Evolutionary conservation across 2,888 invertebrate species (phyloP).

Genomic region (Hedychridium roseum): DNA sequence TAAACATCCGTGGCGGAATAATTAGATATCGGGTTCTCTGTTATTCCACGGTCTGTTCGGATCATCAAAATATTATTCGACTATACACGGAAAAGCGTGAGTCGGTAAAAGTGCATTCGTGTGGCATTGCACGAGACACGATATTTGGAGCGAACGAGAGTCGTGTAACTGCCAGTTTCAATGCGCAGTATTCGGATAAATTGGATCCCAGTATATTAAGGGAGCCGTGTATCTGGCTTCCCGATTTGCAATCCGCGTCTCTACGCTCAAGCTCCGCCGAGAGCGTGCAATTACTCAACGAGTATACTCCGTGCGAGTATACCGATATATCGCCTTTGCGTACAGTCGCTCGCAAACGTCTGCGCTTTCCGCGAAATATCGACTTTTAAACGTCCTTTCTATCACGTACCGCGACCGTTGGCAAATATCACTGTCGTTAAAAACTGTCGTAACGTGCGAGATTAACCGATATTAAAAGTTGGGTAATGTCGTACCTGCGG

Average conservation of each 20-base stretch:
- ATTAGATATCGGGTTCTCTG: too few relatives aligned
- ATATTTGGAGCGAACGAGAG: conserved; percentile 33
- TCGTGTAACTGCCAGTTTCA: conserved; percentile 34
- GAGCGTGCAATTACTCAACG: conserved; percentile 23
- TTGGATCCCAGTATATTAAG: conserved; percentile 36
- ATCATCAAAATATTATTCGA: too few relatives aligned
- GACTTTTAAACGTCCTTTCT: too few relatives aligned
- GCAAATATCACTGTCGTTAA: too few relatives aligned
- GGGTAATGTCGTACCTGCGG: too few relatives aligned
- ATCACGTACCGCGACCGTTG: too few relatives aligned
- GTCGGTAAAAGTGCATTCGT: conserved; percentile 13
- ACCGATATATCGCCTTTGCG: not conserved
- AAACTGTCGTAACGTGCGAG: too few relatives aligned
- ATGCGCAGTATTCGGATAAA: conserved; percentile 37
- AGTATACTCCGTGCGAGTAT: conserved; percentile 6
- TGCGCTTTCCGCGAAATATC: too few relatives aligned
- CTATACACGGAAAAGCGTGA: too few relatives aligned
- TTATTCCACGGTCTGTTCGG: too few relatives aligned
- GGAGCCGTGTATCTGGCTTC: conserved; percentile 30
- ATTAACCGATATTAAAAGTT: too few relatives aligned
- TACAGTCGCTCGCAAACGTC: not conserved
- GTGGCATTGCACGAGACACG: conserved; percentile 19
- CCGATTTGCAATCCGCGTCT: conserved; percentile 26
- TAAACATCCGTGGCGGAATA: too few relatives aligned
- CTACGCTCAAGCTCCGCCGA: conserved; percentile 24